These are phyloP conservation scores for Alosa alosa DNA, from an alignment of 2,113 vertebrate genomes.

Conservation along the genomic window DNA sequence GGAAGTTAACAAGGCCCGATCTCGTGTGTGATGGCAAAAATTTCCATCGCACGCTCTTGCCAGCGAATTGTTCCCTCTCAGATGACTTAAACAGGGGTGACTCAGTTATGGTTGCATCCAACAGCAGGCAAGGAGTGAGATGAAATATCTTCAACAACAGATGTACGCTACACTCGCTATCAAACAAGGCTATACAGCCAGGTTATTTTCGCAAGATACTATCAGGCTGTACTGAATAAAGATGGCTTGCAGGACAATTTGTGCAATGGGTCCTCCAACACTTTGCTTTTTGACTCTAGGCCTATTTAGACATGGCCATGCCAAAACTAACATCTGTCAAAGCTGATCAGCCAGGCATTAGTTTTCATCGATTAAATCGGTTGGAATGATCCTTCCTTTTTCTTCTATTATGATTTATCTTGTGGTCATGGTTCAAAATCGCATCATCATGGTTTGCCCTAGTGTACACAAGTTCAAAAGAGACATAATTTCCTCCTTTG, in stretches of 20 bases:
- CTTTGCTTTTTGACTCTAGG: background rate
- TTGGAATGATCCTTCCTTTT: background rate
- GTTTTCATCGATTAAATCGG: background rate
- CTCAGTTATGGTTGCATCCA: background rate
- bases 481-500: background rate
- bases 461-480: background rate
- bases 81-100: constrained; percentile 5
- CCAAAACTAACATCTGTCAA: background rate
- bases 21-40: background rate
- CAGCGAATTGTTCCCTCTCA: background rate
- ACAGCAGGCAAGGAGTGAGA: background rate
- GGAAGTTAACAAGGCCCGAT: background rate
- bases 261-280: background rate
- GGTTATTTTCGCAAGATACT: background rate
- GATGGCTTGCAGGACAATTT: background rate
- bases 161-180: background rate
- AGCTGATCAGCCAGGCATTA: background rate
- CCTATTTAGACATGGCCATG: background rate
- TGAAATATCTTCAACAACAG: background rate
- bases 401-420: constrained; percentile 2
- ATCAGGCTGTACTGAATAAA: background rate
- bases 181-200: background rate
- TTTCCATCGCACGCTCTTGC: background rate
- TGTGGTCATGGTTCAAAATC: background rate
- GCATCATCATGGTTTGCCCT: background rate